A percentile compares a stretch with the other conserved stretches of the same genome.
phyloP scores from a whole-genome alignment of 2,797 vertebrate genomes.

The Danio choprae region DNA sequence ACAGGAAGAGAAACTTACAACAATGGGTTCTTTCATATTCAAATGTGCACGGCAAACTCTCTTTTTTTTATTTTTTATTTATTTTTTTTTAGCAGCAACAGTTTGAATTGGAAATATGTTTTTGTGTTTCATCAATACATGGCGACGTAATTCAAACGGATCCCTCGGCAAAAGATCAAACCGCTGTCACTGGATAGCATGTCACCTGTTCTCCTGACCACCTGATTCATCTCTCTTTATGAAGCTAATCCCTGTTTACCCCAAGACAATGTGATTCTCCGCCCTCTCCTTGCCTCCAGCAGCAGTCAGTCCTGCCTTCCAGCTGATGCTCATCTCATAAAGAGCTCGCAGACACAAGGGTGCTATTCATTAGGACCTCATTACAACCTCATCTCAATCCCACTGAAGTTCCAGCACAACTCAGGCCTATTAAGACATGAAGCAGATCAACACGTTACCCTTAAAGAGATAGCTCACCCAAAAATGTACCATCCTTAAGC shows the following conservation, averaged over 20 bases:
- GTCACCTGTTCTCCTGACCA: slow-evolving; percentile 53
- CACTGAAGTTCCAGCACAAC: slow-evolving; percentile 41
- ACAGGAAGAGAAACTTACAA: slow-evolving; percentile 46
- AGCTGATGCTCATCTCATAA: slow-evolving; percentile 52
- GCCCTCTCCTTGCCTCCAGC: slow-evolving; percentile 24
- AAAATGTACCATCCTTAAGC: no score
- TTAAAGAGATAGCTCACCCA: not conserved
- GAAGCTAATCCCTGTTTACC: slow-evolving; percentile 50
- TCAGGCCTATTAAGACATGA: slow-evolving; percentile 43
- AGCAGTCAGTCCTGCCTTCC: slow-evolving; percentile 41
- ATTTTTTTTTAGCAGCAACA: slow-evolving; percentile 21
- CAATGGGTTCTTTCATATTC: slow-evolving; percentile 58
- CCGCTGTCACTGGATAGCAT: slow-evolving; percentile 27
- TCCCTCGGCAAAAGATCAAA: slow-evolving; percentile 38
- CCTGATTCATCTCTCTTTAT: slow-evolving; percentile 44
- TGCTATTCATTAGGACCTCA: slow-evolving; percentile 51
- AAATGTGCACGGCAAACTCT: slow-evolving; percentile 52
- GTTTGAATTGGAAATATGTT: slow-evolving; percentile 52
- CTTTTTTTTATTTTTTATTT: not conserved
- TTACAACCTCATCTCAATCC: slow-evolving; percentile 51
- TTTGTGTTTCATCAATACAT: not conserved
- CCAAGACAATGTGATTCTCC: slow-evolving; percentile 47
- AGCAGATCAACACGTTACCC: slow-evolving; percentile 27
- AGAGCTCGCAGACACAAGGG: slow-evolving; percentile 45
- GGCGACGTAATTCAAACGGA: not conserved